Evolutionary conservation across 1,140 invertebrate species (phyloP), one percentile per base, ranked within the genome.

Genomic region (Archegozetes longisetosus): DNA sequence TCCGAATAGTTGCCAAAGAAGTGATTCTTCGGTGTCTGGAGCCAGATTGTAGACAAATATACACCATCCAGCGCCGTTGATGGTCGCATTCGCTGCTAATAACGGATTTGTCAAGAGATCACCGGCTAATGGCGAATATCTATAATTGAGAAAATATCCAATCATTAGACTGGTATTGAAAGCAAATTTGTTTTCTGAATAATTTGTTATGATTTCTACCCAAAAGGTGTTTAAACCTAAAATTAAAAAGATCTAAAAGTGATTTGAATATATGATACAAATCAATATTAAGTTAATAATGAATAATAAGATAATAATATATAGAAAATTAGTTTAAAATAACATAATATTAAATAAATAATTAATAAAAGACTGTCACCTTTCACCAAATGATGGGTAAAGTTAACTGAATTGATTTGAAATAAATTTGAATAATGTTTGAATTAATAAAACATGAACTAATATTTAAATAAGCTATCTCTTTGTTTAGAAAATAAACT

Each of bases 11-110:
- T 97, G 91, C 95, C 95, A 98, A 57, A 98, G 79, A 48, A 95
- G 87, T 74, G 92, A 94, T 74, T 98, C 95, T 74, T 98, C 93
- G 0, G 92, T 96, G 72, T 98, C 95, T 1, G 94, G 92, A 1
- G 91, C 90, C 63, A 98, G 77, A 74, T 98, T 98, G 79, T 96
- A 97, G 9, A 98, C 92, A 74, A 98, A 98, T 73, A 98, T 94
- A 75, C 92, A 97, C 88, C 90, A 98, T 52, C 88, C 88, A 64
- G 86, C 86, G 55, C 85, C 73, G 61, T 70, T 72, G 40, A 73
- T 66, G 6, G 57, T 58, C n/a, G 71, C 70, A 68, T 84, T 85
- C 48, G 84, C 84, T 9, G 86, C 85, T 64, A 89, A 78, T 78
- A 89, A 84, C 47, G 85, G 83, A 70, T 86, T 88, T 61, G 87